Conservation (phyloP, 2,888 invertebrate genomes). For the Nyleta sp. region DNA sequence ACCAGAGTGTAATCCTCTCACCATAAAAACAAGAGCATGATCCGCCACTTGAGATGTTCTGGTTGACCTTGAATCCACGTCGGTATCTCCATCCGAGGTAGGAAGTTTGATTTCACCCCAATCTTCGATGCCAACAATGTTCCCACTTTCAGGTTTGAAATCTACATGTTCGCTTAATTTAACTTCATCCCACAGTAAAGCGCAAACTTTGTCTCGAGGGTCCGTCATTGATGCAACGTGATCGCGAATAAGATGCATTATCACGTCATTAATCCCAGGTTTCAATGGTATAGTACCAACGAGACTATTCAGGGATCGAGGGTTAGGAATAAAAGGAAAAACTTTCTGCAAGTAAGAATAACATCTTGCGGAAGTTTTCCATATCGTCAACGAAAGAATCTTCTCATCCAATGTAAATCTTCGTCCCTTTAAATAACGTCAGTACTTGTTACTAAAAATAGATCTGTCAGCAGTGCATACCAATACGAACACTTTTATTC, state of each 20-base stretch:
- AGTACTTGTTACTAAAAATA: too few species aligned
- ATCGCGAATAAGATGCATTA: not conserved
- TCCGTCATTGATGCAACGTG: constrained; percentile 7
- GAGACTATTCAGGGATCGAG: not conserved
- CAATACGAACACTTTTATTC: too few species aligned
- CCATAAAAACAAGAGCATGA: constrained; percentile 20
- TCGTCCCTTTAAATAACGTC: constrained; percentile 27
- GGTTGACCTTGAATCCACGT: too few species aligned
- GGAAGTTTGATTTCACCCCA: not conserved
- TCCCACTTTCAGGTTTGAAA: not conserved
- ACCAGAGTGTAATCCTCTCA: constrained; percentile 10
- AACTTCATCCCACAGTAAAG: not conserved
- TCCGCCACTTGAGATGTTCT: constrained; percentile 10
- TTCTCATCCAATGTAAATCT: constrained; percentile 23
- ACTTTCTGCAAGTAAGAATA: constrained; percentile 1
- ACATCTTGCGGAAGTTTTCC: constrained; percentile 20
- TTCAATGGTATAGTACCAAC: not conserved
- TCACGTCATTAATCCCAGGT: not conserved
- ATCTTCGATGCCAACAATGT: constrained; percentile 2
- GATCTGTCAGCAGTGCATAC: too few species aligned
- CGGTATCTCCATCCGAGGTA: not conserved
- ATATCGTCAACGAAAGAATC: constrained; percentile 12
- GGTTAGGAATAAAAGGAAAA: constrained; percentile 6
- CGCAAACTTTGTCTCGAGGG: not conserved
- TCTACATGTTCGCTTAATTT: constrained; percentile 11